A percentile compares a stretch with the other conserved stretches of the same genome.
Conservation (phyloP, 2,888 invertebrate species). For the Hyles lineata region DNA sequence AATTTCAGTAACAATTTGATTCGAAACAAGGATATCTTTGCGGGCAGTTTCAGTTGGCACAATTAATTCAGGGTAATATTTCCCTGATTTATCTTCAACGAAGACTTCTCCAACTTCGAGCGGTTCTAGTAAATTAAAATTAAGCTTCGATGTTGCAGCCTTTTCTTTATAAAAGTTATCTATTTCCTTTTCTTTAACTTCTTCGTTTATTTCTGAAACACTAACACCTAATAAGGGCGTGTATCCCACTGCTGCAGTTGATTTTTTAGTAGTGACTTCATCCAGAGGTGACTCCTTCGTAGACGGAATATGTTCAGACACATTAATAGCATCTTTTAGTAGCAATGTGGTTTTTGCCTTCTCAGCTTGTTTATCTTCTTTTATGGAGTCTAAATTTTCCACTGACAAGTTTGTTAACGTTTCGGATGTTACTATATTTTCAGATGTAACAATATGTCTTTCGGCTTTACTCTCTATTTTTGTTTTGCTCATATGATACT, state of each 20-base stretch:
- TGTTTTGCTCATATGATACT: constrained; percentile 51
- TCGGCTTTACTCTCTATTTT: constrained; percentile 54
- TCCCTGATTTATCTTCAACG: constrained; percentile 89
- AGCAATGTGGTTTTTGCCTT: constrained; percentile 85
- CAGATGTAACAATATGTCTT: constrained; percentile 61
- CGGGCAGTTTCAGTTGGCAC: constrained; percentile 91
- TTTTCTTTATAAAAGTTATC: constrained; percentile 73
- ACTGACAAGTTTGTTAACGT: constrained; percentile 79
- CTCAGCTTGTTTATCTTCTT: constrained; percentile 64
- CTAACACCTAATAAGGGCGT: constrained; percentile 87
- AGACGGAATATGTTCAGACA: constrained; percentile 86
- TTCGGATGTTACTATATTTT: constrained; percentile 83
- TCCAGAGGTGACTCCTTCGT: constrained; percentile 86
- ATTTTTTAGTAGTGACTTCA: constrained; percentile 74
- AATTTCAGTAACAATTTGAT: constrained; percentile 87
- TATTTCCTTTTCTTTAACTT: constrained; percentile 85
- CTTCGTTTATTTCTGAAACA: constrained; percentile 87
- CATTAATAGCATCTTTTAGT: constrained; percentile 87
- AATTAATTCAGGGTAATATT: constrained; percentile 91
- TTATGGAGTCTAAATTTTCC: constrained; percentile 63
- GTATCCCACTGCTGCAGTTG: constrained; percentile 83
- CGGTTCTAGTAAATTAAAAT: constrained; percentile 87
- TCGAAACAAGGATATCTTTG: constrained; percentile 86
- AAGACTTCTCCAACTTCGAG: constrained; percentile 88
- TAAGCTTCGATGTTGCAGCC: constrained; percentile 84